Percentiles rank a stretch among this genome's conserved stretches.
phyloP scores from a whole-genome alignment of 2,113 vertebrate species.

The Thomomys bottae region DNA sequence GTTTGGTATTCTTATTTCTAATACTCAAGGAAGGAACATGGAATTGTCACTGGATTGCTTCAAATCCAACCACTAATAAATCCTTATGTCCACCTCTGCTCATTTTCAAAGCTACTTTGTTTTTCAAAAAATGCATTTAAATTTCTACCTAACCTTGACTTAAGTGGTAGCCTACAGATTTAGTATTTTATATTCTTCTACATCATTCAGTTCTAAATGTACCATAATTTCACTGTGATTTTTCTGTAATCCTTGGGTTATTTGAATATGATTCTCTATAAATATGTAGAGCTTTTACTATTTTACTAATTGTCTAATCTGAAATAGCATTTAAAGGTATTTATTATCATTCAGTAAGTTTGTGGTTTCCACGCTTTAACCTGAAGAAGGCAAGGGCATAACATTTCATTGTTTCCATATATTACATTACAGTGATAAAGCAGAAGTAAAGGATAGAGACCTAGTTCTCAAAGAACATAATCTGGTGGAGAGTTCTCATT shows the following conservation, averaged over 20 bases:
- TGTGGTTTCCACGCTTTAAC: background rate
- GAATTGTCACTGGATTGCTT: background rate
- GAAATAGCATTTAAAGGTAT: background rate
- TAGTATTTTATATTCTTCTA: background rate
- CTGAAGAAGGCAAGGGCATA: background rate
- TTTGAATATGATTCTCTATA: background rate
- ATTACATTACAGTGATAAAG: background rate
- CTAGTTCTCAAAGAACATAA: background rate
- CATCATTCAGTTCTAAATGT: slow-evolving; percentile 7
- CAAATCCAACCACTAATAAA: background rate
- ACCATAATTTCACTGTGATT: background rate
- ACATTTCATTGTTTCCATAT: background rate
- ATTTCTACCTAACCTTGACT: background rate
- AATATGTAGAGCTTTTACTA: background rate
- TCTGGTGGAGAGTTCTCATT: background rate
- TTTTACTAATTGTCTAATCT: background rate
- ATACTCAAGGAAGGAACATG: background rate
- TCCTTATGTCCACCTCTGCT: background rate
- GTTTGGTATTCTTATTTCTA: background rate
- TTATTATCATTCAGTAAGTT: background rate
- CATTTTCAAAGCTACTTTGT: background rate
- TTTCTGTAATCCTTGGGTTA: background rate
- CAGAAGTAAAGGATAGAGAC: background rate
- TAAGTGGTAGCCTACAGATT: background rate
- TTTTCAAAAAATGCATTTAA: background rate